A percentile compares a stretch with the other conserved stretches of the same genome.
Conservation (phyloP, 2,888 invertebrate species). For the Schizotus pectinicornis region DNA sequence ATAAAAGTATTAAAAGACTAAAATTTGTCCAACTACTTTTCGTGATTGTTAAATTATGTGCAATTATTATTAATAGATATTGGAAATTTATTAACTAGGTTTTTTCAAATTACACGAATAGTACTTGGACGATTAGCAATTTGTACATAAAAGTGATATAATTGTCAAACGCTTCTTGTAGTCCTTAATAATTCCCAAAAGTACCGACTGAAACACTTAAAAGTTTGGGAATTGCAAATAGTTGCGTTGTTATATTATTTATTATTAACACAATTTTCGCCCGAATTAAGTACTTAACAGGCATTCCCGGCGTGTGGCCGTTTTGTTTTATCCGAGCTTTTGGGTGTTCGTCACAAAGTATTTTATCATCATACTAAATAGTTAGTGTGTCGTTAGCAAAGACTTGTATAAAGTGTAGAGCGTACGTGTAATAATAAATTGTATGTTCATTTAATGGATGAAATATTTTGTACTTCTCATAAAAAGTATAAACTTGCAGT, state of each 20-base stretch:
- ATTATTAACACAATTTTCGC: conserved; percentile 14
- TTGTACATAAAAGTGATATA: conserved; percentile 27
- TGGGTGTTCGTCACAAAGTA: conserved; percentile 27
- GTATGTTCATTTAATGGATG: conserved; percentile 29
- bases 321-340: conserved; percentile 25
- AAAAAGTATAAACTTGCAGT: conserved; percentile 27
- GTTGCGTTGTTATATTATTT: conserved; percentile 12
- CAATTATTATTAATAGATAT: conserved; percentile 17
- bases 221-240: conserved; percentile 27
- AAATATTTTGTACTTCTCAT: conserved; percentile 29
- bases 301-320: conserved; percentile 21
- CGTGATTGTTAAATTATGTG: conserved; percentile 21
- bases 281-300: conserved; percentile 20
- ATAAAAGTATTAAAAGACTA: conserved; percentile 32
- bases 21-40: conserved; percentile 23
- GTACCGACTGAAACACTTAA: conserved; percentile 30
- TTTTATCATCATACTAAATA: conserved; percentile 25
- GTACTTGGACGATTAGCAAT: conserved; percentile 18
- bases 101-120: conserved; percentile 5
- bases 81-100: conserved; percentile 13
- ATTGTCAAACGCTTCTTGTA: conserved; percentile 28
- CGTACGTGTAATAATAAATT: conserved; percentile 25
- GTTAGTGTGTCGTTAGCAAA: conserved; percentile 26
- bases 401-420: conserved; percentile 29
- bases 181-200: conserved; percentile 29